These are phyloP conservation scores for Drosophila nasuta DNA, from an alignment of 1,140 invertebrate species.

Conservation along the genomic window DNA sequence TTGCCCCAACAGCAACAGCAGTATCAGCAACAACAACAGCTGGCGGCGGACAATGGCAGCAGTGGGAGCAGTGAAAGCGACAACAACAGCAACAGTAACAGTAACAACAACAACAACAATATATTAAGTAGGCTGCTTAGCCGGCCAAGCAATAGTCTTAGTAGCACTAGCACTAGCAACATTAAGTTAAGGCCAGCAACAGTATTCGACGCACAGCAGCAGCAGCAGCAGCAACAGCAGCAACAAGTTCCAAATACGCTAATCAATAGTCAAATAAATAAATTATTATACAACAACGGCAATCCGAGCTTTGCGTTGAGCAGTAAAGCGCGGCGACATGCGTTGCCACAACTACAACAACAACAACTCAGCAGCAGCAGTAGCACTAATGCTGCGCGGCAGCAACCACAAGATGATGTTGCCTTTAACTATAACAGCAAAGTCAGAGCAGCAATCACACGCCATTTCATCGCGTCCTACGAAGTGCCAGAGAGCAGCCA, in stretches of 20 bases:
- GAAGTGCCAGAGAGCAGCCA: constrained; percentile 66
- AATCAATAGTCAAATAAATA: constrained; percentile 84
- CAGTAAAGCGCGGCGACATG: constrained; percentile 46
- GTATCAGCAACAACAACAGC: constrained; percentile 35
- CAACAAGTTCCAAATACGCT: constrained; percentile 83
- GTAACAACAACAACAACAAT: constrained; percentile 67
- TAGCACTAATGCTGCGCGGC: constrained; percentile 28
- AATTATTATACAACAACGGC: constrained; percentile 72
- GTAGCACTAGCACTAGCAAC: constrained; percentile 76
- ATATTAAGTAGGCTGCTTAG: constrained; percentile 69
- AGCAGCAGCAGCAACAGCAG: constrained; percentile 42
- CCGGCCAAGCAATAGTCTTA: constrained; percentile 76
- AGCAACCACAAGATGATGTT: constrained; percentile 47
- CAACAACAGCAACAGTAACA: constrained; percentile 42
- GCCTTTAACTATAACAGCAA: constrained; percentile 44
- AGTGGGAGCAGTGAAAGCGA: constrained; percentile 63
- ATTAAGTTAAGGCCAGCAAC: constrained; percentile 73
- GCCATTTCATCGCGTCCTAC: constrained; percentile 72
- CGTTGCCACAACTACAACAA: constrained; percentile 39
- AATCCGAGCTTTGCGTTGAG: constrained; percentile 48
- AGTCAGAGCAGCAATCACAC: constrained; percentile 35
- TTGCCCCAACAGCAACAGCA: constrained; percentile 44
- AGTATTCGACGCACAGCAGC: constrained; percentile 63
- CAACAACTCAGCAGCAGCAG: constrained; percentile 44
- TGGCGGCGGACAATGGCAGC: constrained; percentile 63